Evolutionary conservation across 2,797 vertebrate species (phyloP), one percentile per base, ranked within the genome.

Genomic region (Myotis daubentonii): DNA sequence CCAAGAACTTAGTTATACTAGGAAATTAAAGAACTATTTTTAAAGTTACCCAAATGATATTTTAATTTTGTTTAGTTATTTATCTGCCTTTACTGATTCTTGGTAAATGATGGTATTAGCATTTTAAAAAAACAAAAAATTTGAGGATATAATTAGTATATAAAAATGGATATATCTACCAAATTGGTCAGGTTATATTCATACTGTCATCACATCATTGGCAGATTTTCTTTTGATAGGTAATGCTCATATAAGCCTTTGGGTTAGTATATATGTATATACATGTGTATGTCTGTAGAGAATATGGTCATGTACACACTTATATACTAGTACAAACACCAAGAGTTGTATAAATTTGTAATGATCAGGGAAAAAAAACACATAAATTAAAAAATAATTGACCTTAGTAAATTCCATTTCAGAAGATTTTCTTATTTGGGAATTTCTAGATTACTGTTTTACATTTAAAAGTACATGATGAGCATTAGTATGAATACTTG

Each of bases 21-120:
- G 89, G 94, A 93, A 96, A 96, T 96, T 94, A 91, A 96, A 95
- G 28, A 94, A 88, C 72, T 78, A n/a, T 94, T 97, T 89, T 95
- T 86, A 82, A 85, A 94, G 70, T 81, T 87, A 88, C 30, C 51
- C 76, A 88, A 72, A 28, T 95, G 57, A 70, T 87, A 75, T n/a
- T 96, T 97, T 92, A 89, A 84, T 66, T 92, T 89, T 44, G 55
- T 83, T 75, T 92, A 66, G 74, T 95, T 93, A 44, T 53, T 90
- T 89, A 66, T 72, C 65, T 78, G 95, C 38, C 38, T 84, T 84
- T 95, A 81, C 38, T 95, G 81, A 80, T 87, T 92, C 23, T 92
- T 95, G 53, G 80, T 86, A 91, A 93, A 57, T 82, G 90, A 57
- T 93, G 3, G 4, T 44, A 2, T 84, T 93, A 71, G 23, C 51